Conservation (phyloP, 2,888 invertebrate genomes). For the Silvanus unidentatus region DNA sequence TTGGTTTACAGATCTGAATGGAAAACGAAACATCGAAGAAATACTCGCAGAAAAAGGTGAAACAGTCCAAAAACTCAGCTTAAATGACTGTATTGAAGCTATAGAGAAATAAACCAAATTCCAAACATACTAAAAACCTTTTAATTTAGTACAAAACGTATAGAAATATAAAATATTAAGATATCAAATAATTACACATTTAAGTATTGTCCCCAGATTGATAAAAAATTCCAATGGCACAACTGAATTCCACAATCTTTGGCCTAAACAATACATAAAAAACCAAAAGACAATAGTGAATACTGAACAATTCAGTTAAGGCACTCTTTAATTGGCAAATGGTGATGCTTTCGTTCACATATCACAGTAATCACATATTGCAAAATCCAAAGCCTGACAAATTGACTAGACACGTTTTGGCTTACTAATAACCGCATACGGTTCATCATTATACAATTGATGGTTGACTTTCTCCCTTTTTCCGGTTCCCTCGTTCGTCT, state of each 20-base stretch:
- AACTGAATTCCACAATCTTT: too few relatives aligned
- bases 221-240: too few relatives aligned
- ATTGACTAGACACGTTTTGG: slow-evolving; percentile 69
- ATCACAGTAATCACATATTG: too few relatives aligned
- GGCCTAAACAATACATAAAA: too few relatives aligned
- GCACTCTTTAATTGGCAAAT: too few relatives aligned
- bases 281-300: too few relatives aligned
- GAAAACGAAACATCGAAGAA: slow-evolving; percentile 82
- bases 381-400: background rate
- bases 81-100: slow-evolving; percentile 24
- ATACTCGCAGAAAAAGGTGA: slow-evolving; percentile 86
- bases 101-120: slow-evolving; percentile 10
- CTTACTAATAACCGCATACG: slow-evolving; percentile 79
- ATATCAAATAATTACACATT: too few relatives aligned
- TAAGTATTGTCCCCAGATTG: too few relatives aligned
- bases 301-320: too few relatives aligned
- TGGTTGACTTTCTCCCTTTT: slow-evolving; percentile 45
- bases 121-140: too few relatives aligned
- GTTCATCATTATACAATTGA: slow-evolving; percentile 67
- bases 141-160: background rate
- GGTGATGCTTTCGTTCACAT: too few relatives aligned
- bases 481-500: slow-evolving; percentile 40
- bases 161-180: background rate
- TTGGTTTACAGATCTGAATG: slow-evolving; percentile 81
- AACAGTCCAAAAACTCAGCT: slow-evolving; percentile 55